Conservation (phyloP, 2,113 vertebrate genomes). For the Abramis brama region DNA sequence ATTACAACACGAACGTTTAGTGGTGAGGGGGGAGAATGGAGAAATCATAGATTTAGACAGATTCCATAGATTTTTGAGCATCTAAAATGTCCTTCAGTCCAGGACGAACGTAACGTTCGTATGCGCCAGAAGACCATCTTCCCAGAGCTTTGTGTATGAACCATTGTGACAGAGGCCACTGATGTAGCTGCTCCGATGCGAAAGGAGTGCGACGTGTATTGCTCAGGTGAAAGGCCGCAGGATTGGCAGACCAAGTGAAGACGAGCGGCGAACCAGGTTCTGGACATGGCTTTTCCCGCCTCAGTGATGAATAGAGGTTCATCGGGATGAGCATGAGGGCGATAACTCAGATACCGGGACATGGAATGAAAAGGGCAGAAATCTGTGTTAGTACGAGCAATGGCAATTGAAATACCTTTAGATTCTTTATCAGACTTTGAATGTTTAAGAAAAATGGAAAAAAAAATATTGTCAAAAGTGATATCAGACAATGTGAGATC, state of each 20-base stretch:
- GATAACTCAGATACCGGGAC: neutral
- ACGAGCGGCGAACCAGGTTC: neutral
- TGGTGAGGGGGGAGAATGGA: no score
- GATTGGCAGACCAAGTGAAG: no score
- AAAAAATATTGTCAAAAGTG: neutral
- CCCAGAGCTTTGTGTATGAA: neutral
- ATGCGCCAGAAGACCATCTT: neutral
- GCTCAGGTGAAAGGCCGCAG: neutral
- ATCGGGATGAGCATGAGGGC: neutral
- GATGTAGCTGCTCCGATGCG: neutral
- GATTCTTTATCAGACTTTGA: neutral
- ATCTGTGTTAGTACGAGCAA: neutral
- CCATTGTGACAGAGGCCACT: neutral
- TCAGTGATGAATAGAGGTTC: neutral
- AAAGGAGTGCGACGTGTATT: neutral
- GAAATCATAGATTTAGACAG: no score
- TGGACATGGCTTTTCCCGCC: neutral
- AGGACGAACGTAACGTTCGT: no score
- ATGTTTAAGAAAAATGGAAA: neutral
- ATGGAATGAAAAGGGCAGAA: neutral
- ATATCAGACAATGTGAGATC: neutral
- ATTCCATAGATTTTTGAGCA: no score
- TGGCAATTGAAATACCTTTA: neutral
- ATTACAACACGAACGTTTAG: no score
- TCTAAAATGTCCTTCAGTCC: no score